Conservation (phyloP, 2,888 invertebrate species). For the Pachycephus smyrnensis region DNA sequence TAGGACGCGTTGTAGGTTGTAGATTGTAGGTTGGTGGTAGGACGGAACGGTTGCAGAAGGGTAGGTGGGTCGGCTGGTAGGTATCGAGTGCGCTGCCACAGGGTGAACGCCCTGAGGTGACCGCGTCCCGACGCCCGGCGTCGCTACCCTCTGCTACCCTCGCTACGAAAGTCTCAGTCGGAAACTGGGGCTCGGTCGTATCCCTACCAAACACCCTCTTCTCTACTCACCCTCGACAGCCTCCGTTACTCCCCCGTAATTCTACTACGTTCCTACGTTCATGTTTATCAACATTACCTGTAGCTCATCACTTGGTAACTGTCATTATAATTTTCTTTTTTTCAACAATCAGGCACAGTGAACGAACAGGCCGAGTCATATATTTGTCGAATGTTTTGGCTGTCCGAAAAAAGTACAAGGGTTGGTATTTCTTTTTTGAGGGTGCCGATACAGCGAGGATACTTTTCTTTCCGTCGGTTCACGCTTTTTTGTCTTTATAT, state of each 20-base stretch:
- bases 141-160: slow-evolving; percentile 22
- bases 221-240: neutral
- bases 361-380: no score
- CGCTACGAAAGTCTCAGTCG: slow-evolving; percentile 32
- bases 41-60: slow-evolving; percentile 22
- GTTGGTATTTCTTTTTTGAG: neutral
- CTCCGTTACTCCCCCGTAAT: slow-evolving; percentile 4
- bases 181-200: slow-evolving; percentile 44
- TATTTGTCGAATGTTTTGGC: no score
- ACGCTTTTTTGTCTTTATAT: no score
- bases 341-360: no score
- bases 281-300: slow-evolving; percentile 11
- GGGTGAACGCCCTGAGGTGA: slow-evolving; percentile 56
- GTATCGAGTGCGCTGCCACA: slow-evolving; percentile 50
- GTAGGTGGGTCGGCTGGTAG: slow-evolving; percentile 22
- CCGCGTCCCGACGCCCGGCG: slow-evolving; percentile 51
- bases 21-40: slow-evolving; percentile 10
- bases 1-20: neutral
- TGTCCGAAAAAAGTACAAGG: neutral
- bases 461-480: no score
- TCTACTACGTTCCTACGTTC: slow-evolving; percentile 10
- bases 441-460: neutral
- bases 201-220: slow-evolving; percentile 7
- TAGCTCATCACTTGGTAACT: neutral
- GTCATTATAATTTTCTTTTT: neutral